Base-by-base conservation (phyloP, 2,888 invertebrate genomes). In the Merodon equestris region DNA sequence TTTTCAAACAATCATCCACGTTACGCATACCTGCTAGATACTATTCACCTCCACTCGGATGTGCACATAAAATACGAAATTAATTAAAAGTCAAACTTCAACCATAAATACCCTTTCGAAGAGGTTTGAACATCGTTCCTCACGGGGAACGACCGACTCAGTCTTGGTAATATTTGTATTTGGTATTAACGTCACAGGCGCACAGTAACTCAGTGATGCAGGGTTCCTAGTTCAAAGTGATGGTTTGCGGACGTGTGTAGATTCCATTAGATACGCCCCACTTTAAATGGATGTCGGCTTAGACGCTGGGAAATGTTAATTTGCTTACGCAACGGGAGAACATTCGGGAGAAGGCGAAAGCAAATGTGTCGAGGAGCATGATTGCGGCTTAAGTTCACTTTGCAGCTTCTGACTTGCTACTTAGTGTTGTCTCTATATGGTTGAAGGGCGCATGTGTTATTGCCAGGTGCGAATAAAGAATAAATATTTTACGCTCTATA, bases 11-110 rank as follows among this genome's bases (percentile, higher is more conserved):
- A 60, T 40, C 66, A 67, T 77, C 66, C 54, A 67, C 71, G 60
- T 71, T 71, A 74, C 61, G 68, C 56, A 51, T n/a, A n/a, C n/a
- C n/a, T n/a, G n/a, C n/a, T n/a, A n/a, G n/a, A n/a, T n/a, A n/a
- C n/a, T n/a, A n/a, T n/a, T n/a, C n/a, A n/a, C n/a, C n/a, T n/a
- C n/a, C n/a, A n/a, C n/a, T n/a, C n/a, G n/a, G n/a, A n/a, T 47
- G 40, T 56, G 54, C 38, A 68, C 67, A 67, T 72, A 60, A 66
- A 61, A 77, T 72, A 40, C 14, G 61, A 72, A 77, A 77, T 77
- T 72, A 77, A 77, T 77, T 77, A 72, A 77, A 71, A 77, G 66
- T 77, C 76, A 67, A 72, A 71, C 54, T 60, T 34, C 50, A 48
- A 64, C 14, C 56, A 15, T 44, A 56, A 63, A 60, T 64, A n/a